phyloP scores from a whole-genome alignment of 2,113 vertebrate species.

The Poicephalus meyeri region DNA sequence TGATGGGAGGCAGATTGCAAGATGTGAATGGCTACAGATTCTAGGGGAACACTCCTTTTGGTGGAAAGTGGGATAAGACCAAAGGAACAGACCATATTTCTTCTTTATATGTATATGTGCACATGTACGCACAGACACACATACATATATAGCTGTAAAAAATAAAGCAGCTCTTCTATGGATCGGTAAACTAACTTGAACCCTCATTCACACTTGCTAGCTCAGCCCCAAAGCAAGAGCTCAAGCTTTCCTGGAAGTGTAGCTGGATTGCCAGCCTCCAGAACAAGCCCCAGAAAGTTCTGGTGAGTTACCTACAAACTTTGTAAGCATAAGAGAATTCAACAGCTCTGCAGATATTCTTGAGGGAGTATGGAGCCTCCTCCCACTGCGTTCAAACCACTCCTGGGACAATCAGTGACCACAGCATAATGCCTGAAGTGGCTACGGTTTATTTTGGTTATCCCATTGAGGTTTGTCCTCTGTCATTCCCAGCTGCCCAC shows the following conservation, averaged over 20 bases:
- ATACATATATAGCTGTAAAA: neutral
- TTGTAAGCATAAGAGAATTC: neutral
- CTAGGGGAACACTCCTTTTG: constrained; percentile 16
- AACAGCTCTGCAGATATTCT: neutral
- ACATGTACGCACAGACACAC: neutral
- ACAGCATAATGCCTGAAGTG: neutral
- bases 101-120: neutral
- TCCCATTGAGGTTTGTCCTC: neutral
- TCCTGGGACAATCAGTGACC: neutral
- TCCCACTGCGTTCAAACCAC: neutral
- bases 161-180: neutral
- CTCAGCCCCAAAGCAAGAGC: neutral
- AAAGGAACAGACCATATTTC: constrained; percentile 1
- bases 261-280: neutral
- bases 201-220: neutral
- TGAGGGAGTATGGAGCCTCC: rapidly evolving
- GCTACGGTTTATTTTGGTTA: neutral
- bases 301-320: neutral
- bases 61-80: constrained; percentile 24
- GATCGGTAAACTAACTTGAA: neutral
- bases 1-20: constrained; percentile 59
- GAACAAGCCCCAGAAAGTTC: neutral
- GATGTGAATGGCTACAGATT: constrained; percentile 9
- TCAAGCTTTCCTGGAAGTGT: neutral
- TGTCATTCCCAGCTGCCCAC: neutral